A percentile compares a stretch with the other conserved stretches of the same genome.
Evolutionary conservation across 1,140 invertebrate species (phyloP).

Genomic region (Yoshiicerus persimilis): DNA sequence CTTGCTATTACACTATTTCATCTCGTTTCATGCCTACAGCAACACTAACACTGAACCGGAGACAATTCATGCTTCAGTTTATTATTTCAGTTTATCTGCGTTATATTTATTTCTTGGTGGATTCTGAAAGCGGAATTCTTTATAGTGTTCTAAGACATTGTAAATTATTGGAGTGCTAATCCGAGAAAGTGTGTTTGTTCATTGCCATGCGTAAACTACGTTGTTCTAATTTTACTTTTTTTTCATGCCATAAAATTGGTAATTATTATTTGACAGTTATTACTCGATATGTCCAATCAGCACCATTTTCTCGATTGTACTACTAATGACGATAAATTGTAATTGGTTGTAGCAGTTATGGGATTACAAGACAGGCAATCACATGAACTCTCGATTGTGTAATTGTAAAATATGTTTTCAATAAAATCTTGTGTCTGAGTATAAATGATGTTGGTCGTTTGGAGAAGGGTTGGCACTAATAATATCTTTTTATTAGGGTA

Average conservation of each 20-base stretch:
- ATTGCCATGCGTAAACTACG: too few species aligned
- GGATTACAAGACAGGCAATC: background rate
- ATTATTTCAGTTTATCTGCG: background rate
- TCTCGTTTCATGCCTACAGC: background rate
- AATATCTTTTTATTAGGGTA: background rate
- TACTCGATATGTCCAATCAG: too few species aligned
- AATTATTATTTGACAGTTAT: too few species aligned
- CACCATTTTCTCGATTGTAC: background rate
- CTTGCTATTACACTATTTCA: background rate
- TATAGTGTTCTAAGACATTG: too few species aligned
- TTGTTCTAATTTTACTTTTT: too few species aligned
- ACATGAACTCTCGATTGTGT: background rate
- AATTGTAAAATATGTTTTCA: background rate
- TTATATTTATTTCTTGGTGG: too few species aligned
- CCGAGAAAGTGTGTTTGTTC: too few species aligned
- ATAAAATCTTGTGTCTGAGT: background rate
- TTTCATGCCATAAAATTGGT: too few species aligned
- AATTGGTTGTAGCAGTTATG: background rate
- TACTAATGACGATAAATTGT: background rate
- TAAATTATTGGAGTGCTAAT: too few species aligned
- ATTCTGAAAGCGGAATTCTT: too few species aligned
- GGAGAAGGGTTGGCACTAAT: background rate
- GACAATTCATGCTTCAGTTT: background rate
- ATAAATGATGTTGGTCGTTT: background rate
- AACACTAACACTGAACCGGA: background rate